Conservation (phyloP, 2,888 invertebrate genomes). For the Scaeva pyrastri region DNA sequence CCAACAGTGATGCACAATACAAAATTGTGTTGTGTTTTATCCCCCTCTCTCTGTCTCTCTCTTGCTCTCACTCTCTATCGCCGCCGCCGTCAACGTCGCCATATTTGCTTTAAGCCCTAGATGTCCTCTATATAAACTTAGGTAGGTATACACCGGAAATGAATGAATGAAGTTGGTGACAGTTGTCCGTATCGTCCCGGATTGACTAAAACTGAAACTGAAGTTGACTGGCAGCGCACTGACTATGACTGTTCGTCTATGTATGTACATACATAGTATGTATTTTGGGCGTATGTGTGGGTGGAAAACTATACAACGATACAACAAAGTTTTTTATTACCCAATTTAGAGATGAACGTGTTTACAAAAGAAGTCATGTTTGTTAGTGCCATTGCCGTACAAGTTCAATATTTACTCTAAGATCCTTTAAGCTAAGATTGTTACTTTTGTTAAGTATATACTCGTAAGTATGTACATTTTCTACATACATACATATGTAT, state of each 20-base stretch:
- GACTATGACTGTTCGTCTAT: constrained; percentile 4
- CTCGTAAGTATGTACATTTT: neutral
- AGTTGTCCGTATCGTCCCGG: constrained; percentile 40
- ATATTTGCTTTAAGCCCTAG: constrained; percentile 52
- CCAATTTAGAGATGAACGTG: constrained; percentile 43
- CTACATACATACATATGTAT: neutral
- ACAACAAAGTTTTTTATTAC: constrained; percentile 37
- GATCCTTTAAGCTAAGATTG: constrained; percentile 49
- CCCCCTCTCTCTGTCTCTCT: neutral
- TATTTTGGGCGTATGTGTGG: neutral
- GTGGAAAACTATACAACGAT: constrained; percentile 1
- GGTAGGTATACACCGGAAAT: constrained; percentile 60
- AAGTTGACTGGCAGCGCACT: constrained; percentile 41
- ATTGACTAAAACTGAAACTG: constrained; percentile 43
- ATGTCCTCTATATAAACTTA: constrained; percentile 29
- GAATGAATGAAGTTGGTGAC: constrained; percentile 64
- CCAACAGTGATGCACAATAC: constrained; percentile 12
- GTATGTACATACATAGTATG: too few species aligned
- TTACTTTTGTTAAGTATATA: constrained; percentile 43
- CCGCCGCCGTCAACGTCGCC: neutral
- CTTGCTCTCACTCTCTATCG: neutral
- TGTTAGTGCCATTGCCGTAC: constrained; percentile 33
- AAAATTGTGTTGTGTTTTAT: constrained; percentile 15
- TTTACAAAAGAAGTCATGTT: constrained; percentile 45
- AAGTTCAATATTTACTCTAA: constrained; percentile 56